These are phyloP conservation scores for Netelia inedita DNA, from an alignment of 2,888 invertebrate genomes.

Conservation along the genomic window DNA sequence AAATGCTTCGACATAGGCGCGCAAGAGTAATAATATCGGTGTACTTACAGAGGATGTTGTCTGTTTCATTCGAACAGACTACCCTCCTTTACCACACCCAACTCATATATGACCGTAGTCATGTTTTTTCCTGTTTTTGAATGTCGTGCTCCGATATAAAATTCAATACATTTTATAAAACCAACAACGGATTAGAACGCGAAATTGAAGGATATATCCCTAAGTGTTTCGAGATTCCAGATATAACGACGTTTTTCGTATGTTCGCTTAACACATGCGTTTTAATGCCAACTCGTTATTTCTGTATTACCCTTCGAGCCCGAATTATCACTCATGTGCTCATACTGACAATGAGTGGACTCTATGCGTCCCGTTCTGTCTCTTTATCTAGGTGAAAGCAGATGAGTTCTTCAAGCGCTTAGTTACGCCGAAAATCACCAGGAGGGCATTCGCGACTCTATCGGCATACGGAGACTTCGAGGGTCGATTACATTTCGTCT, in stretches of 20 bases:
- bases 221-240: not conserved
- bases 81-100: not conserved
- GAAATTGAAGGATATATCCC: not conserved
- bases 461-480: conserved; percentile 11
- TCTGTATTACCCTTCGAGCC: conserved; percentile 26
- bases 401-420: conserved; percentile 33
- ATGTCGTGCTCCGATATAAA: not conserved
- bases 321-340: not conserved
- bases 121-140: not conserved
- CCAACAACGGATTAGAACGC: too few species aligned
- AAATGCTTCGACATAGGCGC: conserved; percentile 1
- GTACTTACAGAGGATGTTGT: conserved; percentile 16
- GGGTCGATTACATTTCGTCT: conserved; percentile 52
- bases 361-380: not conserved
- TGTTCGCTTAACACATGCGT: not conserved
- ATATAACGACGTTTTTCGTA: not conserved
- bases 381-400: conserved; percentile 41
- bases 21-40: not conserved
- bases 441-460: conserved; percentile 4
- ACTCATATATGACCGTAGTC: not conserved
- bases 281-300: conserved; percentile 47
- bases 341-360: not conserved
- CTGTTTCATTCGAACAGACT: conserved; percentile 29
- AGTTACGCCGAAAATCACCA: conserved; percentile 38
- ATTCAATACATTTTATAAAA: too few species aligned